These are phyloP conservation scores for Miltochrista miniata DNA, from an alignment of 2,888 invertebrate genomes.

Conservation along the genomic window DNA sequence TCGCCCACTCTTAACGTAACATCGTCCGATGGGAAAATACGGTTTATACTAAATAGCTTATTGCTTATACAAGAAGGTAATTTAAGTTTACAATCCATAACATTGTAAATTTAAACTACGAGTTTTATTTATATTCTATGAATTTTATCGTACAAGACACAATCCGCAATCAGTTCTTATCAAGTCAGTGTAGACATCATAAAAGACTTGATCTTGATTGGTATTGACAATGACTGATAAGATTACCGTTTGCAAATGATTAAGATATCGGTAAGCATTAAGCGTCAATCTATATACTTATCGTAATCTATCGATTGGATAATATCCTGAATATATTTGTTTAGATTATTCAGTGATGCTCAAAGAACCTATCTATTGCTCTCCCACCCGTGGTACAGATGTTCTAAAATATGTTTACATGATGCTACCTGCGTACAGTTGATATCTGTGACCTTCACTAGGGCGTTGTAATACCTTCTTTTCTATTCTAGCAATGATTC, in stretches of 20 bases:
- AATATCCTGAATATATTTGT: not conserved
- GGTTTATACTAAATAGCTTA: too few relatives aligned
- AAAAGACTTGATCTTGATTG: conserved; percentile 3
- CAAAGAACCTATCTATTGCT: too few relatives aligned
- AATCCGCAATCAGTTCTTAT: not conserved
- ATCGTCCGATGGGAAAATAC: too few relatives aligned
- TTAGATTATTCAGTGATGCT: not conserved
- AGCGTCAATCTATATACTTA: not conserved
- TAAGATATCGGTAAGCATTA: not conserved
- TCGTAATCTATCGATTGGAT: not conserved
- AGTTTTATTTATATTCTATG: not conserved
- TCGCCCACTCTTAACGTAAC: too few relatives aligned
- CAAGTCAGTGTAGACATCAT: not conserved
- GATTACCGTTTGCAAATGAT: not conserved
- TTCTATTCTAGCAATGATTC: too few relatives aligned
- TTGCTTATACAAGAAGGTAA: too few relatives aligned
- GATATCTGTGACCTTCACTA: too few relatives aligned
- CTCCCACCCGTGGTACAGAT: too few relatives aligned
- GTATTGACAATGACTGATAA: conserved; percentile 11
- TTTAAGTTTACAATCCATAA: too few relatives aligned
- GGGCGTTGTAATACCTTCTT: too few relatives aligned
- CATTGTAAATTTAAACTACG: not conserved
- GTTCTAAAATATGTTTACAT: too few relatives aligned
- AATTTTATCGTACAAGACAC: not conserved
- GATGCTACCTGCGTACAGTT: too few relatives aligned